A percentile compares a stretch with the other conserved stretches of the same genome.
These are phyloP conservation scores for Cantharis rustica DNA, from an alignment of 2,888 invertebrate genomes.

Conservation along the genomic window DNA sequence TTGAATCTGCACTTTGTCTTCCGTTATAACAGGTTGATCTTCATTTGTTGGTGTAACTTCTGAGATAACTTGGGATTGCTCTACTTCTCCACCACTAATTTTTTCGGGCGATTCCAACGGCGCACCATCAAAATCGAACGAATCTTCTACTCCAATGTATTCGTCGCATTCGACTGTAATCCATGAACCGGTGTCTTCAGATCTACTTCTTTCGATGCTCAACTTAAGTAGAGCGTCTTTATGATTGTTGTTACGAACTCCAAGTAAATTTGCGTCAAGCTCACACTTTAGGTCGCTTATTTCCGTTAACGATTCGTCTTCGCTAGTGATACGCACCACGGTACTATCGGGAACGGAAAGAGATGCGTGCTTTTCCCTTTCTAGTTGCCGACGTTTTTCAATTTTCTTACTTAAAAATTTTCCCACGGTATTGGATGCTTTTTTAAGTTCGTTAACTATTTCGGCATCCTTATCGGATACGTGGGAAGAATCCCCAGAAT, in stretches of 20 bases:
- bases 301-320: conserved; percentile 72
- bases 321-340: conserved; percentile 61
- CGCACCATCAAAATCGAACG: conserved; percentile 60
- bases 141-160: conserved; percentile 66
- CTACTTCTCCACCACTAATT: conserved; percentile 23
- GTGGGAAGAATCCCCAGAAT: conserved; percentile 54
- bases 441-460: conserved; percentile 51
- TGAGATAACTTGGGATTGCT: conserved; percentile 9
- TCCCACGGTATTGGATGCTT: conserved; percentile 49
- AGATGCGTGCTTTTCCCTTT: not conserved
- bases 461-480: conserved; percentile 53
- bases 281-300: conserved; percentile 64
- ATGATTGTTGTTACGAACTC: conserved; percentile 55
- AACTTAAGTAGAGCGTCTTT: conserved; percentile 59
- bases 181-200: conserved; percentile 73
- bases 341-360: conserved; percentile 31
- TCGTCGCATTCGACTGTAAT: conserved; percentile 72
- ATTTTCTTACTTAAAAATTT: conserved; percentile 50
- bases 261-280: conserved; percentile 58
- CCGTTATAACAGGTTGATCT: conserved; percentile 12
- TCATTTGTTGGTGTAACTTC: conserved; percentile 9
- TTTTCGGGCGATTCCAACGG: conserved; percentile 49
- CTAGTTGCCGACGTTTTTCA: conserved; percentile 41
- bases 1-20: conserved; percentile 26
- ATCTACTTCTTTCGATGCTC: conserved; percentile 61